These are phyloP conservation scores for Drosophila oshimai DNA, from an alignment of 1,140 invertebrate species.

Conservation along the genomic window DNA sequence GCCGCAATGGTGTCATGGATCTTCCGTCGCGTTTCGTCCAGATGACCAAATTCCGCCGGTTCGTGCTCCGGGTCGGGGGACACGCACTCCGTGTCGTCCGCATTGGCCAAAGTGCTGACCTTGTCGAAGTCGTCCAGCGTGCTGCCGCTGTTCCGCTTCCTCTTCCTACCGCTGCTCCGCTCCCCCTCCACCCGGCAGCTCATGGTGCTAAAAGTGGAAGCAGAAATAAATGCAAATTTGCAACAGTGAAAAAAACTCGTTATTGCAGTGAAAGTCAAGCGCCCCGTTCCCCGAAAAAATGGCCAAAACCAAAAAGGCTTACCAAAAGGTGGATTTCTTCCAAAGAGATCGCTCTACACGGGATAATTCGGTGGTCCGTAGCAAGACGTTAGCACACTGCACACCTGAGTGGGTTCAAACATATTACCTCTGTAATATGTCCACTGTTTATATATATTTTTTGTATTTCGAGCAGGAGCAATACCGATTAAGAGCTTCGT, in stretches of 20 bases:
- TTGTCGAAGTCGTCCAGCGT: constrained; percentile 25
- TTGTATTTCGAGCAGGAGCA: constrained; percentile 27
- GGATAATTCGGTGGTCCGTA: constrained; percentile 17
- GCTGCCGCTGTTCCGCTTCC: constrained; percentile 18
- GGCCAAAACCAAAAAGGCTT: constrained; percentile 30
- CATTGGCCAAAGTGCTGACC: constrained; percentile 28
- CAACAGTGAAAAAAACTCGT: constrained; percentile 10
- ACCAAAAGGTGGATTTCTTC: constrained; percentile 4
- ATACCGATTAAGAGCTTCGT: constrained; percentile 43
- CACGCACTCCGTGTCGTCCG: constrained; percentile 8
- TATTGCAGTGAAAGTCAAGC: constrained; percentile 35
- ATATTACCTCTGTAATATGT: constrained; percentile 44
- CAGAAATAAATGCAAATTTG: constrained; percentile 8
- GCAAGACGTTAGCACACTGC: constrained; percentile 13
- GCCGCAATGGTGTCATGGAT: constrained; percentile 64
- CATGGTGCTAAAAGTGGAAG: constrained; percentile 14
- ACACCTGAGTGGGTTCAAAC: constrained; percentile 11
- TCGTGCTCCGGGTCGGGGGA: neutral
- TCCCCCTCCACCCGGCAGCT: constrained; percentile 16
- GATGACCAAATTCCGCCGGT: constrained; percentile 45
- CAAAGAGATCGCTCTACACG: constrained; percentile 6
- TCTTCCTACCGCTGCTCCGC: constrained; percentile 20
- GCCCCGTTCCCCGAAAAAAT: neutral
- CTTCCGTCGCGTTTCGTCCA: constrained; percentile 45
- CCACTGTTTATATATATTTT: constrained; percentile 41